Conservation (phyloP, 1,140 invertebrate species). For the Nasonia giraulti region DNA sequence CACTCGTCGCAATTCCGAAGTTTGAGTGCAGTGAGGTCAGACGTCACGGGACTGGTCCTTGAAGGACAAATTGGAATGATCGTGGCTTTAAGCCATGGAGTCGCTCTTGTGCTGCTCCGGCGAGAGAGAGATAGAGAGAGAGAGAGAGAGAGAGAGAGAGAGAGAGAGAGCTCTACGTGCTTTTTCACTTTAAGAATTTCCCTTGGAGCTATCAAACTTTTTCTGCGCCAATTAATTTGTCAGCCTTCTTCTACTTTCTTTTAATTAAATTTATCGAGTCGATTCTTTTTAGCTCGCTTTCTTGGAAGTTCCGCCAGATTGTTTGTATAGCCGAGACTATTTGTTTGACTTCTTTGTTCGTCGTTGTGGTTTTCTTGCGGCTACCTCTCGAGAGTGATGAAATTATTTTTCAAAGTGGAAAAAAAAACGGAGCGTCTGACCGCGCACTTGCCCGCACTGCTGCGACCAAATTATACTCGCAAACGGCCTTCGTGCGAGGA, state of each 20-base stretch:
- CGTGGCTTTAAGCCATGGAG: constrained; percentile 25
- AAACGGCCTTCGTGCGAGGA: no score
- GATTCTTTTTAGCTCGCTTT: constrained; percentile 36
- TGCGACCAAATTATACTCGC: neutral
- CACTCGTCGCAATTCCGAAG: constrained; percentile 23
- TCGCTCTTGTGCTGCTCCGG: neutral
- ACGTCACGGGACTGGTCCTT: constrained; percentile 5
- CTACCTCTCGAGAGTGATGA: neutral
- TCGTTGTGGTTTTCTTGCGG: neutral
- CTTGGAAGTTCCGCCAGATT: neutral
- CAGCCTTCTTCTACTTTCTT: constrained; percentile 37
- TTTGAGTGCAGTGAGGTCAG: constrained; percentile 35
- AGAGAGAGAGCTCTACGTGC: neutral
- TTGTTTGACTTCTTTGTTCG: constrained; percentile 24
- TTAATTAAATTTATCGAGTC: constrained; percentile 51
- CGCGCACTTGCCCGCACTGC: neutral
- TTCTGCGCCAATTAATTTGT: constrained; percentile 49
- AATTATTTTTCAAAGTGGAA: no score
- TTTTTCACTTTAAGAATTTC: constrained; percentile 43
- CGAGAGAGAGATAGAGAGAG: no score
- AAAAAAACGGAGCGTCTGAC: neutral
- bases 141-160: no score
- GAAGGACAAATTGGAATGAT: constrained; percentile 50
- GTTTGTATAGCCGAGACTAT: constrained; percentile 15
- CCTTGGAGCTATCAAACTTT: constrained; percentile 46